Evolutionary conservation across 2,113 vertebrate species (phyloP).

Genomic region (Donacobius atricapilla): DNA sequence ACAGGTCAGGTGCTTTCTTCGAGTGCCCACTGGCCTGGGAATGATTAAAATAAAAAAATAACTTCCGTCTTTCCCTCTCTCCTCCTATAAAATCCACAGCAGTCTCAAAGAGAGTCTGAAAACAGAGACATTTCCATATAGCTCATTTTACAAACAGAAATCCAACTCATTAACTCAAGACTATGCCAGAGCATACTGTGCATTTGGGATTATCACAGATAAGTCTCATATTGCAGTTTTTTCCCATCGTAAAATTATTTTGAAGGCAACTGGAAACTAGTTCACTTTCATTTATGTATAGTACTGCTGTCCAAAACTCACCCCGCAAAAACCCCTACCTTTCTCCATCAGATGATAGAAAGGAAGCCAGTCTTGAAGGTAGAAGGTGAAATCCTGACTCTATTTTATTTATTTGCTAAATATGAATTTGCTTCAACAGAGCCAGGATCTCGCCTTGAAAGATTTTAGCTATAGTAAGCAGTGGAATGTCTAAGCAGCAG

Average conservation of each 20-base stretch:
- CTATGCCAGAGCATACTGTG: not conserved
- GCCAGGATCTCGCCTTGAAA: not conserved
- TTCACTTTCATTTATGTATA: not conserved
- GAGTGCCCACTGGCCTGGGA: not conserved
- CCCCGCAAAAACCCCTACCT: not conserved
- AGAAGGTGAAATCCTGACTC: conserved; percentile 1
- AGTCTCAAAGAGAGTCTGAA: not conserved
- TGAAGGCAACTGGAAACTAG: conserved; percentile 26
- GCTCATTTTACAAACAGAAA: conserved; percentile 3
- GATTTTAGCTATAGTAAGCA: not conserved
- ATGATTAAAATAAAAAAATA: conserved; percentile 2
- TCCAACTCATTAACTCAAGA: not conserved
- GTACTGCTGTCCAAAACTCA: not conserved
- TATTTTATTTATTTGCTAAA: not conserved
- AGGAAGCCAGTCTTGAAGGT: not conserved
- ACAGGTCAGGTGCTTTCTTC: not conserved
- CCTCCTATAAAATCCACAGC: not conserved
- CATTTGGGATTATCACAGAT: conserved; percentile 8
- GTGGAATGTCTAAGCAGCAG: not conserved
- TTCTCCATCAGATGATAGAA: not conserved
- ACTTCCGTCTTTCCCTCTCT: not conserved
- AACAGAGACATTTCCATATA: not conserved
- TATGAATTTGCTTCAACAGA: not conserved
- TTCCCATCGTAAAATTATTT: not conserved
- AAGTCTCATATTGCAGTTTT: not conserved